A percentile compares a stretch with the other conserved stretches of the same genome.
phyloP scores from a whole-genome alignment of 2,888 invertebrate genomes.

The Sacculina carcini region DNA sequence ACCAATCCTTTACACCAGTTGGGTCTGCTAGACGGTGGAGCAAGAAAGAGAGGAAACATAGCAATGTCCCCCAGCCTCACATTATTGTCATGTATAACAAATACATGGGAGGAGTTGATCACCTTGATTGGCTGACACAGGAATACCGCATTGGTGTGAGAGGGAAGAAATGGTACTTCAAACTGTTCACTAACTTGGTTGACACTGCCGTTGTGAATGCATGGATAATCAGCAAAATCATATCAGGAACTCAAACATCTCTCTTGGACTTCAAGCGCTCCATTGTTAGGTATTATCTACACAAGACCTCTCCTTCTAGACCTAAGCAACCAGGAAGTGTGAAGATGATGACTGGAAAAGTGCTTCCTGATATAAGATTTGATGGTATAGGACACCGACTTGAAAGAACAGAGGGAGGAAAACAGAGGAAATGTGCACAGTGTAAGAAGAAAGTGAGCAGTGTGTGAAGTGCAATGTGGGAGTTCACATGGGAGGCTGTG shows the following conservation, averaged over 20 bases:
- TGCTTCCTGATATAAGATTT: background rate
- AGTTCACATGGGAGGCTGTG: conserved; percentile 5
- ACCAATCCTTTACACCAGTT: conserved; percentile 4
- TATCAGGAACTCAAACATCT: too few relatives aligned
- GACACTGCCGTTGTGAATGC: conserved; percentile 7
- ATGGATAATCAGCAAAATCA: background rate
- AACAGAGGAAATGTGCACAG: too few relatives aligned
- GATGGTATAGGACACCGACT: conserved; percentile 4
- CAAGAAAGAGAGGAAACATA: conserved; percentile 1
- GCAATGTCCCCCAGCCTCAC: conserved; percentile 3
- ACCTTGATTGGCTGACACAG: conserved; percentile 7
- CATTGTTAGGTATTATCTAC: conserved; percentile 4
- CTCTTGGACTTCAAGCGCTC: too few relatives aligned
- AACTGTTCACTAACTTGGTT: conserved; percentile 5
- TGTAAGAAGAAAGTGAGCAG: too few relatives aligned
- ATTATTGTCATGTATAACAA: background rate
- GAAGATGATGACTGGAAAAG: background rate
- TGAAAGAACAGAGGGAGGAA: too few relatives aligned
- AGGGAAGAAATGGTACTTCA: too few relatives aligned
- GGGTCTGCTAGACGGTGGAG: too few relatives aligned
- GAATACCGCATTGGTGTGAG: conserved; percentile 2
- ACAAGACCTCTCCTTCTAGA: background rate
- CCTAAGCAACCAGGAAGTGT: conserved; percentile 2
- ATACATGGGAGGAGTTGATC: too few relatives aligned
- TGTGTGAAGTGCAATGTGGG: conserved; percentile 6